Base-by-base conservation (phyloP, 2,888 invertebrate species). In the Epinotia ramella region DNA sequence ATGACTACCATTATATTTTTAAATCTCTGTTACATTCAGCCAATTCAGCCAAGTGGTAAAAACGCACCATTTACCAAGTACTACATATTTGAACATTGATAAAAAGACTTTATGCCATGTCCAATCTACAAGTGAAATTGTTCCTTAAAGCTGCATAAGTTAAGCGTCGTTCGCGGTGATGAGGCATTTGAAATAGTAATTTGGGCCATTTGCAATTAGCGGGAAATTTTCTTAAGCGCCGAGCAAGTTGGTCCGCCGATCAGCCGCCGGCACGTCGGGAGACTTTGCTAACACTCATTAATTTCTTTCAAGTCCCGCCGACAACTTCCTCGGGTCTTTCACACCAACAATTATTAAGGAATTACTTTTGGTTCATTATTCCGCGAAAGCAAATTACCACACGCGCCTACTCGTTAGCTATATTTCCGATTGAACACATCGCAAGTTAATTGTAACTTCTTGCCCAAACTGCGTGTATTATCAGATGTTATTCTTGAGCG, bases 211-310 rank as follows among this genome's bases (percentile, higher is more conserved):
- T 87, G 88, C 89, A 91, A 91, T 92, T 91, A 92, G 89, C 86
- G 84, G 84, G 84, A 85, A 92, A 89, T 89, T 91, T 90, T 87
- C 89, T 87, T 88, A 89, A 89, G 90, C 89, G 87, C 86, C 86
- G 83, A 80, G 83, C 81, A 89, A 91, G 86, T 92, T 95, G 91
- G 94, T 90, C 93, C 89, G 83, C 94, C 94, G 95, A 94, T 94
- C 89, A 88, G 87, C 86, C 82, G 84, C 87, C 84, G 87, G 91
- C 93, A 93, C 94, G 94, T 93, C 89, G 87, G 85, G 86, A 93
- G 90, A n/a, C n/a, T n/a, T 93, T 93, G 86, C 89, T 90, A 94
- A 93, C 92, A 91, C 91, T 94, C 94, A 93, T 94, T 94, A 93
- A 93, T 93, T 92, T 93, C 92, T 93, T 91, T 91, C 91, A 91